A percentile compares a stretch with the other conserved stretches of the same genome.
Conservation (phyloP, 2,113 vertebrate genomes). For the Callithrix jacchus region DNA sequence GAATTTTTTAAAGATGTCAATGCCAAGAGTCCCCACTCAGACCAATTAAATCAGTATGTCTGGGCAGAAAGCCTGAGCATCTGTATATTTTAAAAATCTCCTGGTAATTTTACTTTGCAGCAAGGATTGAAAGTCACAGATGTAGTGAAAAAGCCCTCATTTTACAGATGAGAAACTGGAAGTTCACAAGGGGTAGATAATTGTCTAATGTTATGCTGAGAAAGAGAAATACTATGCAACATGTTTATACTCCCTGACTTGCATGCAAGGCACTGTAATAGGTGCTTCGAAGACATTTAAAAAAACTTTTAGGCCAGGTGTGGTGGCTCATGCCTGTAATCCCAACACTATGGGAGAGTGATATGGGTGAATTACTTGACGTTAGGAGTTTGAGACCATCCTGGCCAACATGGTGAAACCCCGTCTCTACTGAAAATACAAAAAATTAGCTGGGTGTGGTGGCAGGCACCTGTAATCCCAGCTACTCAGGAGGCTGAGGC, state of each 20-base stretch:
- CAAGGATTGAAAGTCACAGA: slow-evolving; percentile 48
- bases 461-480: too few relatives aligned
- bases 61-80: slow-evolving; percentile 57
- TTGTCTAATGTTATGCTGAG: background rate
- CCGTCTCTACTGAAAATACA: too few relatives aligned
- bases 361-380: too few relatives aligned
- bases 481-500: too few relatives aligned
- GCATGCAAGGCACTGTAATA: background rate
- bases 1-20: slow-evolving; percentile 1
- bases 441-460: too few relatives aligned
- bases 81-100: slow-evolving; percentile 64
- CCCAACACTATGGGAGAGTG: too few relatives aligned
- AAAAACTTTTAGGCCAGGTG: too few relatives aligned
- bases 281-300: background rate
- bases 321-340: too few relatives aligned
- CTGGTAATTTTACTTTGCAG: slow-evolving; percentile 58
- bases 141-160: slow-evolving; percentile 29
- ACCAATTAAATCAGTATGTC: slow-evolving; percentile 61
- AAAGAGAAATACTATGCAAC: background rate
- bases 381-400: too few relatives aligned
- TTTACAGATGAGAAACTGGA: slow-evolving; percentile 37
- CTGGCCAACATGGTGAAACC: too few relatives aligned
- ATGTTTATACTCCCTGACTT: background rate
- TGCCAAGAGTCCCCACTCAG: slow-evolving; percentile 1
- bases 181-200: background rate